Percentiles rank a stretch among this genome's conserved stretches.
Evolutionary conservation across 2,888 invertebrate genomes (phyloP).

Genomic region (Mayetiola destructor): DNA sequence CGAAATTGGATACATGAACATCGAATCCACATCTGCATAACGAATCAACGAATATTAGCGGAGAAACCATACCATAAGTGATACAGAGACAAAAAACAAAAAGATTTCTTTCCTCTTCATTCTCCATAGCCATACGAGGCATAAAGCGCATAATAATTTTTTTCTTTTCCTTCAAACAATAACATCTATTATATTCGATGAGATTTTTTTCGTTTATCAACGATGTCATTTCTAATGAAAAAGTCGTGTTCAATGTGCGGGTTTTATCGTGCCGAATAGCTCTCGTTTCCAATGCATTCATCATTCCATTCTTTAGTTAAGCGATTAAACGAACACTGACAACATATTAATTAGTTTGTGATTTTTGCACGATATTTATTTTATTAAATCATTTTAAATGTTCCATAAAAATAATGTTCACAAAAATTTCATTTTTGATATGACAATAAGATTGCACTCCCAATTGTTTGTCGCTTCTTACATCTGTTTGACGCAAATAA

Average conservation of each 20-base stretch:
- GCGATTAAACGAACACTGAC: conserved; percentile 8
- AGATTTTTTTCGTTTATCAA: conserved; percentile 8
- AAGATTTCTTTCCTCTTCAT: no score
- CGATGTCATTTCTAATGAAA: conserved; percentile 11
- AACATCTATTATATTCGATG: not conserved
- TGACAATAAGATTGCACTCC: no score
- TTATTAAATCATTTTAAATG: no score
- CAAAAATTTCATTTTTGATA: no score
- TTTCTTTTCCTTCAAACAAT: conserved; percentile 2
- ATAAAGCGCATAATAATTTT: no score
- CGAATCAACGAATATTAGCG: conserved; percentile 7
- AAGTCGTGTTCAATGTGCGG: not conserved
- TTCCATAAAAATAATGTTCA: no score
- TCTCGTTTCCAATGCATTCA: not conserved
- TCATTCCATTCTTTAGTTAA: no score
- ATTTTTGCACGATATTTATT: conserved; percentile 6
- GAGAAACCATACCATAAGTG: not conserved
- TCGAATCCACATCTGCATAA: conserved; percentile 12
- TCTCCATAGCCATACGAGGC: no score
- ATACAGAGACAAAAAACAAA: conserved; percentile 1
- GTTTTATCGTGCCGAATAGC: not conserved
- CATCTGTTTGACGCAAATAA: no score
- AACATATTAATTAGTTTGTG: conserved; percentile 5
- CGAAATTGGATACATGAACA: no score
- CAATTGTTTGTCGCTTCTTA: no score